phyloP scores from a whole-genome alignment of 2,888 invertebrate genomes.

The Xylocampa areola region DNA sequence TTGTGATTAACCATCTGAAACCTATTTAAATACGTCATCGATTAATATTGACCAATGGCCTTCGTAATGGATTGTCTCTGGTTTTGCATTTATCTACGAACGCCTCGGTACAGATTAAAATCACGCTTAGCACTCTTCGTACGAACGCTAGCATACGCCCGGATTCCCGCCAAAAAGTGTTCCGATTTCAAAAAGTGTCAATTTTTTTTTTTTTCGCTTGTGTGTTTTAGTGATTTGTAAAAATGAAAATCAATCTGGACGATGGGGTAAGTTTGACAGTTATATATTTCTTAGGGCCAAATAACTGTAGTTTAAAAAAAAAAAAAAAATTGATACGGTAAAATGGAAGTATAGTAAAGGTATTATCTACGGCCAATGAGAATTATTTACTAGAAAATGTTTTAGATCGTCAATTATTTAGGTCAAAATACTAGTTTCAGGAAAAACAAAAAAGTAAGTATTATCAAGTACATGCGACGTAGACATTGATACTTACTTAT shows the following conservation, averaged over 20 bases:
- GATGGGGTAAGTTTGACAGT: conserved; percentile 50
- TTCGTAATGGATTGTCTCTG: conserved; percentile 53
- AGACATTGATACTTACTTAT: too few relatives aligned
- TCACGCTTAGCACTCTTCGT: conserved; percentile 35
- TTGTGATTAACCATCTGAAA: conserved; percentile 45
- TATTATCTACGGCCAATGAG: too few relatives aligned
- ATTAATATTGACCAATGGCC: conserved; percentile 36
- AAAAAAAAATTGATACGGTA: too few relatives aligned
- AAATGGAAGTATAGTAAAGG: too few relatives aligned
- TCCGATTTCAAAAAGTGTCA: conserved; percentile 40
- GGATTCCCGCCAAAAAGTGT: conserved; percentile 23
- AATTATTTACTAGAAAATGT: too few relatives aligned
- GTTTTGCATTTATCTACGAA: conserved; percentile 39
- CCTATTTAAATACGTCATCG: conserved; percentile 24
- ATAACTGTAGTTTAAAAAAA: background rate
- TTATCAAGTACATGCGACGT: too few relatives aligned
- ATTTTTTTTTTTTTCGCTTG: background rate
- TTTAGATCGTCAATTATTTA: too few relatives aligned
- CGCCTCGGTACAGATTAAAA: conserved; percentile 35
- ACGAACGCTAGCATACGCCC: conserved; percentile 26
- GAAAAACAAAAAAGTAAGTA: too few relatives aligned
- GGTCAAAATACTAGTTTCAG: too few relatives aligned
- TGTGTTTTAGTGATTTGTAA: background rate
- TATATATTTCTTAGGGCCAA: background rate
- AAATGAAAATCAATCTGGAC: conserved; percentile 55